A percentile compares a stretch with the other conserved stretches of the same genome.
These are phyloP conservation scores for Aphis gossypii DNA, from an alignment of 1,140 invertebrate genomes.

Conservation along the genomic window DNA sequence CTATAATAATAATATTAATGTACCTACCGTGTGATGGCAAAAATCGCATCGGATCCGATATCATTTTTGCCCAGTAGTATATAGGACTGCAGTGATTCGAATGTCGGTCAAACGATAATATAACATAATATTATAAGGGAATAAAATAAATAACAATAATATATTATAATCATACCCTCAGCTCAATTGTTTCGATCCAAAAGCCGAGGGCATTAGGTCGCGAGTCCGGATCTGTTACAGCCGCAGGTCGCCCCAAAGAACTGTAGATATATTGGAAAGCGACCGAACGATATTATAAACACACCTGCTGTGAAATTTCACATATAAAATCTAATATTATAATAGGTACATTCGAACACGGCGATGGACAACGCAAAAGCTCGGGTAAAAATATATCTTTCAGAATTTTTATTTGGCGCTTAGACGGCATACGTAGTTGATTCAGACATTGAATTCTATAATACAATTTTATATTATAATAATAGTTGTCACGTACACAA, in stretches of 20 bases:
- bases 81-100: background rate
- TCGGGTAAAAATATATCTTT: background rate
- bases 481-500: background rate
- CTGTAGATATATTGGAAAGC: constrained; percentile 2
- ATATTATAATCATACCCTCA: background rate
- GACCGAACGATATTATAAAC: background rate
- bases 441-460: background rate
- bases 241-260: background rate
- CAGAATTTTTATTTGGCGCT: background rate
- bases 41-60: background rate
- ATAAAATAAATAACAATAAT: background rate
- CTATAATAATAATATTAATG: background rate
- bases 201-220: constrained; percentile 25
- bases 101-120: constrained; percentile 10
- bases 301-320: constrained; percentile 1
- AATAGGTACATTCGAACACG: background rate
- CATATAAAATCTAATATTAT: background rate
- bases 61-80: background rate
- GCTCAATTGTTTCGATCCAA: background rate
- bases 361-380: background rate
- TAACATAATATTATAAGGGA: background rate
- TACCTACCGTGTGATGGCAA: background rate
- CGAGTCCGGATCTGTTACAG: background rate
- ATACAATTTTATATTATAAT: background rate
- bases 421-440: background rate